These are phyloP conservation scores for Periophthalmus magnuspinnatus DNA, from an alignment of 2,797 vertebrate genomes.

Conservation along the genomic window DNA sequence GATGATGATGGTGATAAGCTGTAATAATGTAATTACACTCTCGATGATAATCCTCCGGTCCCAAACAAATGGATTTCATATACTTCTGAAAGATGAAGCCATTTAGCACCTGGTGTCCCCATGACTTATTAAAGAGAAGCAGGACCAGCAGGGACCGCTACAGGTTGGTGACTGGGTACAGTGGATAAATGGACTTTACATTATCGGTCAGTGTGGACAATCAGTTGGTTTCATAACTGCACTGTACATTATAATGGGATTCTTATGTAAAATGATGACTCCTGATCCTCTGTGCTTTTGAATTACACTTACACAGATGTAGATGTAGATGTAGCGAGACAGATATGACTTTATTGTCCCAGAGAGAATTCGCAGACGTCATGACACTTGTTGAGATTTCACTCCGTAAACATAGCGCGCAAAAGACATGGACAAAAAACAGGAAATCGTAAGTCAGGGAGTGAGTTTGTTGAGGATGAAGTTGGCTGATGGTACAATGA, in stretches of 20 bases:
- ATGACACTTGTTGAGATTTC: too few relatives aligned
- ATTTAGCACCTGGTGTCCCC: slow-evolving; percentile 73
- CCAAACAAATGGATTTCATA: slow-evolving; percentile 84
- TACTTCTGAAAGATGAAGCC: slow-evolving; percentile 77
- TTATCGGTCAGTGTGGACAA: neutral
- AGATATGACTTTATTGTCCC: too few relatives aligned
- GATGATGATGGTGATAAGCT: slow-evolving; percentile 75
- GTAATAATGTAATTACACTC: slow-evolving; percentile 72
- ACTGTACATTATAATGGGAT: neutral
- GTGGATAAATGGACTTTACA: slow-evolving; percentile 31
- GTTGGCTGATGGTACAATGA: too few relatives aligned
- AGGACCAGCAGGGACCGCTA: slow-evolving; percentile 51
- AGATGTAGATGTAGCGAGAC: too few relatives aligned
- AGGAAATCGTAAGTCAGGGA: too few relatives aligned
- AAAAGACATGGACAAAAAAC: too few relatives aligned
- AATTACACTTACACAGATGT: neutral
- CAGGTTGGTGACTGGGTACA: slow-evolving; percentile 44
- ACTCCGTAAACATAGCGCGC: too few relatives aligned
- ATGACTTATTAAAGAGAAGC: slow-evolving; percentile 68
- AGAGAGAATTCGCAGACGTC: too few relatives aligned
- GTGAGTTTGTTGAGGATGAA: too few relatives aligned
- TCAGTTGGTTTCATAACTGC: neutral
- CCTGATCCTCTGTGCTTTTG: neutral
- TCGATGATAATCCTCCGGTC: slow-evolving; percentile 64
- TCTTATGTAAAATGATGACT: neutral